These are phyloP conservation scores for Chionis minor DNA, from an alignment of 2,113 vertebrate genomes.

Conservation along the genomic window DNA sequence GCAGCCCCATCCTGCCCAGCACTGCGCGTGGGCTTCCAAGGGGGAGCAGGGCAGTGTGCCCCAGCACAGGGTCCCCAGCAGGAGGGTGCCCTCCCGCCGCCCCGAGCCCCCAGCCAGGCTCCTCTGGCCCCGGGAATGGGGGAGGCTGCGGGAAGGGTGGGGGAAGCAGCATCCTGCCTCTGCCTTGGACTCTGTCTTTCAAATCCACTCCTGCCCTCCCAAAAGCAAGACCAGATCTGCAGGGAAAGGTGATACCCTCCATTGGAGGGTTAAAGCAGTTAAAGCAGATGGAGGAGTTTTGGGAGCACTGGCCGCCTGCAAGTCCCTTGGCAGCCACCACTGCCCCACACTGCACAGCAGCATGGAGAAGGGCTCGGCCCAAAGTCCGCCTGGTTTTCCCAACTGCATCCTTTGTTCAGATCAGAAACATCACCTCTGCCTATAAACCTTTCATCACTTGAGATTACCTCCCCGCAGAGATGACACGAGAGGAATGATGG, in stretches of 20 bases:
- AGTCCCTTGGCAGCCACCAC: rapidly evolving
- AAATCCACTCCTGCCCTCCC: not conserved
- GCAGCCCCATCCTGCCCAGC: not conserved
- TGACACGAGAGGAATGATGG: not conserved
- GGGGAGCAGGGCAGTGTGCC: not conserved
- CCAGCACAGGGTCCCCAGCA: not conserved
- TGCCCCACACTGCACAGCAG: rapidly evolving
- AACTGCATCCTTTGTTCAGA: not conserved
- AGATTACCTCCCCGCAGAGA: not conserved
- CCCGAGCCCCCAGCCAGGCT: not conserved
- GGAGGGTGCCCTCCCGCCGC: not conserved
- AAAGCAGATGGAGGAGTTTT: not conserved
- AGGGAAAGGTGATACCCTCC: not conserved
- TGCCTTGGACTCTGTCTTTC: not conserved
- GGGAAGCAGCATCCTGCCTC: not conserved
- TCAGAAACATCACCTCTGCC: not conserved
- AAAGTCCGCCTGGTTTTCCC: not conserved
- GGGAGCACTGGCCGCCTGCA: rapidly evolving
- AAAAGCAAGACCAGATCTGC: not conserved
- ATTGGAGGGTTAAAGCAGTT: not conserved
- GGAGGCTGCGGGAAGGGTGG: rapidly evolving
- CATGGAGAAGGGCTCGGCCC: not conserved
- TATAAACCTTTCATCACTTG: not conserved
- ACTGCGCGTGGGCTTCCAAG: not conserved
- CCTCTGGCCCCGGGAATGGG: not conserved